Base-by-base conservation (phyloP, 1,140 invertebrate species). In the Mylabris phalerata region DNA sequence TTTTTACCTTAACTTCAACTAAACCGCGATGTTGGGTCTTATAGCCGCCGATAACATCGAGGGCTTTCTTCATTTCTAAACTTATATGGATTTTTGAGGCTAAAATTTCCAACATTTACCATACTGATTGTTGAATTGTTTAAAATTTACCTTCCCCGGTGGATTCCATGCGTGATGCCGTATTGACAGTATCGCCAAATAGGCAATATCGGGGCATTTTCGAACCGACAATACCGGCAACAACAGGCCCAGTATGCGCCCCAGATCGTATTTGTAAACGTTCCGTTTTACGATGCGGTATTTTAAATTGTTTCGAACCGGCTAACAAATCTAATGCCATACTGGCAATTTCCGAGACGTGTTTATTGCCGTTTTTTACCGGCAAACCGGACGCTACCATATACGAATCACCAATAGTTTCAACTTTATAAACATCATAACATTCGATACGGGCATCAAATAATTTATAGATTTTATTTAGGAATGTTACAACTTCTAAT, bases 371-470 rank as follows among this genome's bases (percentile, higher is more conserved):
- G 75, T 93, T 94, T 74, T 84, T 84, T 0, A 87, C 83, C 1
- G 92, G 91, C 42, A 93, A 75, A 39, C 91, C 91, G 6, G 88
- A 90, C 1, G 88, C 88, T 2, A 93, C 90, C 92, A 95, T 94
- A 71, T 95, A 95, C 0, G 91, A 93, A 74, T 95, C 92, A 0
- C 92, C 91, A 57, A 94, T 95, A 0, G 92, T 94, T 74, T 94
- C 91, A 9, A 94, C 92, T 75, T 93, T 93, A 70, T 93, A 93
- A 1, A 92, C 90, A 66, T 92, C 89, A 68, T 91, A 93, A 61
- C 87, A 85, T 75, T 90, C 87, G 55, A 93, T 92, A 43, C 88
- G 80, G 24, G 86, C 85, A 71, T 94, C 91, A 70, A 93, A 94
- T 43, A 88, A 75, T 59, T 89, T 90, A 75, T 93, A 88, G 11